Conservation (phyloP, 2,888 invertebrate species). For the Andrena bicolor region DNA sequence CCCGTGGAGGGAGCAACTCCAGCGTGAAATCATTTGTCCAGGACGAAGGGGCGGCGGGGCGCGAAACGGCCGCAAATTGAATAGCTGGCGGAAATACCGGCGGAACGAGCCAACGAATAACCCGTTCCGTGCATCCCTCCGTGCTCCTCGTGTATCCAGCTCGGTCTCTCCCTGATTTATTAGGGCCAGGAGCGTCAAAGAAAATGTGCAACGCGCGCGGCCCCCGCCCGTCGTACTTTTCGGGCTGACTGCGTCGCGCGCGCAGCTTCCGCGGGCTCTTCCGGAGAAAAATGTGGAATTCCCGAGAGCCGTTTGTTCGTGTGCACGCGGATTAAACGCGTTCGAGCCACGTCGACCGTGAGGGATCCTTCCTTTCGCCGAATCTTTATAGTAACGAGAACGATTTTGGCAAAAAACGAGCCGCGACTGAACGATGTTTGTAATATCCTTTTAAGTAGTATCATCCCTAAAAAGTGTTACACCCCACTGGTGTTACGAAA, state of each 20-base stretch:
- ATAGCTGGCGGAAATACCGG: slow-evolving; percentile 78
- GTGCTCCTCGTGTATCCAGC: slow-evolving; percentile 55
- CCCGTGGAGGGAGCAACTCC: slow-evolving; percentile 65
- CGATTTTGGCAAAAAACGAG: background rate
- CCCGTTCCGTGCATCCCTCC: slow-evolving; percentile 64
- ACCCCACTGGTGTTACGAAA: too few relatives aligned
- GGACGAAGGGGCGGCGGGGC: slow-evolving; percentile 66
- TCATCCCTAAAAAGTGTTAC: too few relatives aligned
- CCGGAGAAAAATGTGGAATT: slow-evolving; percentile 37
- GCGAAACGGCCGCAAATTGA: slow-evolving; percentile 79
- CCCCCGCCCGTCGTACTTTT: slow-evolving; percentile 25
- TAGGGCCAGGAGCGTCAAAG: slow-evolving; percentile 69
- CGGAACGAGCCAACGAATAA: slow-evolving; percentile 77
- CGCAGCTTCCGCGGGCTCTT: slow-evolving; percentile 5
- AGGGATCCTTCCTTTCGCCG: slow-evolving; percentile 11
- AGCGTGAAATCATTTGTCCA: slow-evolving; percentile 79
- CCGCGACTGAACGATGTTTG: background rate
- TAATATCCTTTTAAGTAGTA: background rate
- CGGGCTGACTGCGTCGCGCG: slow-evolving; percentile 10
- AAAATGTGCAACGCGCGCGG: slow-evolving; percentile 50
- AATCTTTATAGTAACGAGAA: slow-evolving; percentile 21
- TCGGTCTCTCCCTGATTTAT: slow-evolving; percentile 69
- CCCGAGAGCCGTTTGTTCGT: slow-evolving; percentile 20
- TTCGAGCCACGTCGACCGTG: slow-evolving; percentile 25
- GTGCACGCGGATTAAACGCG: slow-evolving; percentile 36